phyloP scores from a whole-genome alignment of 2,888 invertebrate species.

The Ecdyonurus torrentis region DNA sequence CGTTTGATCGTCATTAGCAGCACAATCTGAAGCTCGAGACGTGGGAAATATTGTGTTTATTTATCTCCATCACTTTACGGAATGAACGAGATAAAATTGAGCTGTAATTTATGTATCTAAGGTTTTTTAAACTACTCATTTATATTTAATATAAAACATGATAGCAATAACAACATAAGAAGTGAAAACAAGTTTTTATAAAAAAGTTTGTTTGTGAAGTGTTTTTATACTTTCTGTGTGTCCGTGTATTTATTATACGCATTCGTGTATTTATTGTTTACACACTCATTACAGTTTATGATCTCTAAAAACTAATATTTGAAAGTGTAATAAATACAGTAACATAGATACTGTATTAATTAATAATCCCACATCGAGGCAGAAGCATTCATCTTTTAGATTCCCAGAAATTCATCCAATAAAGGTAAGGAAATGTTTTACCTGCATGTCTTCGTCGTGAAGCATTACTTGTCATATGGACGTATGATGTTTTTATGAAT shows the following conservation, averaged over 20 bases:
- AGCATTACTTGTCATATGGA: too few species aligned
- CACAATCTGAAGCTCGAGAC: neutral
- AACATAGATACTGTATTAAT: too few species aligned
- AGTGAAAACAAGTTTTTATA: neutral
- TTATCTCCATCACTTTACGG: neutral
- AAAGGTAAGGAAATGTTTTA: neutral
- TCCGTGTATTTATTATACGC: too few species aligned
- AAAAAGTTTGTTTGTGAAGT: neutral
- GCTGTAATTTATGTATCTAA: neutral
- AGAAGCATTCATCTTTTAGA: neutral
- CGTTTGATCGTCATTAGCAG: neutral
- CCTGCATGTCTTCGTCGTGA: neutral
- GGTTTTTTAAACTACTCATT: neutral
- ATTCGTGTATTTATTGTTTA: too few species aligned
- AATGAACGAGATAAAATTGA: neutral
- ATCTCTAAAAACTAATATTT: too few species aligned
- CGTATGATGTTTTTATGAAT: too few species aligned
- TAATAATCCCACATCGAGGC: neutral
- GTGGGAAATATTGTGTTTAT: neutral
- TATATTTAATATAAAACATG: neutral
- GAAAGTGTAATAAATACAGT: too few species aligned
- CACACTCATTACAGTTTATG: too few species aligned
- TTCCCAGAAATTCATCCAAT: neutral
- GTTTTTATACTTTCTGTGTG: too few species aligned
- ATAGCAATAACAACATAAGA: neutral